Evolutionary conservation across 2,797 vertebrate genomes (phyloP).

Genomic region (Ara ararauna): DNA sequence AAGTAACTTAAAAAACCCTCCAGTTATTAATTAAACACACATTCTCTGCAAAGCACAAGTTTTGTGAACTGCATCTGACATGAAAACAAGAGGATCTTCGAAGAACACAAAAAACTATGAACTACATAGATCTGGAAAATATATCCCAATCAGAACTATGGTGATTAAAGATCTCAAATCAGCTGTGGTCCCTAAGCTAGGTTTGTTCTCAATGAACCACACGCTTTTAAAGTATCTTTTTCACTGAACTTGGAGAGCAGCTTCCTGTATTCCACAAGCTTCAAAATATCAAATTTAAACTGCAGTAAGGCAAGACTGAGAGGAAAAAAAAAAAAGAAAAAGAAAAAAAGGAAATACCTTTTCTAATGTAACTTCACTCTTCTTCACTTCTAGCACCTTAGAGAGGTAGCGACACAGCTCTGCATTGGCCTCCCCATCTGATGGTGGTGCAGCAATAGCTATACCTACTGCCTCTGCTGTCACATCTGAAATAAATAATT

Average conservation of each 20-base stretch:
- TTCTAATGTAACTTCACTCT: slow-evolving; percentile 85
- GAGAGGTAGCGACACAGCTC: slow-evolving; percentile 90
- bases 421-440: slow-evolving; percentile 91
- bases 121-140: not conserved
- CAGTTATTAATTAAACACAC: not conserved
- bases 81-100: not conserved
- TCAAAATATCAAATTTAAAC: not conserved
- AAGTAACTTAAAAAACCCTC: not conserved
- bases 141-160: not conserved
- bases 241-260: not conserved
- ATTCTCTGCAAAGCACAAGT: not conserved
- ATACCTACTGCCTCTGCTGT: slow-evolving; percentile 85
- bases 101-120: not conserved
- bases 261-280: not conserved
- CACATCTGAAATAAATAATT: slow-evolving; percentile 79
- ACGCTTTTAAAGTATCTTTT: not conserved
- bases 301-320: not conserved
- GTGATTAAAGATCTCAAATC: not conserved
- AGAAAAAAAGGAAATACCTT: slow-evolving; percentile 79
- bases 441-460: slow-evolving; percentile 89
- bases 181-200: not conserved
- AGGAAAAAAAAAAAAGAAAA: not conserved
- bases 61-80: not conserved
- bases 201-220: not conserved
- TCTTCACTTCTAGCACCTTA: slow-evolving; percentile 88